Evolutionary conservation across 1,140 invertebrate genomes (phyloP).

Genomic region (Scaptomyza pallida): DNA sequence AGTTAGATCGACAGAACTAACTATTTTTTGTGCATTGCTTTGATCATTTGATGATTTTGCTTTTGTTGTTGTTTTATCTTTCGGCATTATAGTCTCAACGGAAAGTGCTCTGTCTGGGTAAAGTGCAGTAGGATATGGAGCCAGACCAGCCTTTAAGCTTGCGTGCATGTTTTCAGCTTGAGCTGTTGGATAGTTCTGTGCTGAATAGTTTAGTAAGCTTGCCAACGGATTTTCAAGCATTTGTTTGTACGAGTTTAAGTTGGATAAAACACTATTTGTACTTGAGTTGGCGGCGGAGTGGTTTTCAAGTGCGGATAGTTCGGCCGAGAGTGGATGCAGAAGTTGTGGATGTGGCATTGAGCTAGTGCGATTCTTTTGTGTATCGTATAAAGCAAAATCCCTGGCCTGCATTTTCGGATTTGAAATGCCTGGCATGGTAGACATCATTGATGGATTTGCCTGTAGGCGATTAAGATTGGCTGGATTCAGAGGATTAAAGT

Average conservation of each 20-base stretch:
- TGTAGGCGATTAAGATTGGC: constrained; percentile 26
- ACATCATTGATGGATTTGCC: constrained; percentile 28
- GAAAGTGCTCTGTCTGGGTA: constrained; percentile 9
- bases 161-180: constrained; percentile 11
- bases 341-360: constrained; percentile 9
- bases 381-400: constrained; percentile 36
- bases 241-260: constrained; percentile 38
- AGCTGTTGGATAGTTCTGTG: constrained; percentile 22
- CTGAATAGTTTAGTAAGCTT: constrained; percentile 34
- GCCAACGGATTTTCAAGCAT: constrained; percentile 38
- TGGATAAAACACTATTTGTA: constrained; percentile 29
- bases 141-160: constrained; percentile 5
- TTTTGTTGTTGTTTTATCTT: constrained; percentile 14
- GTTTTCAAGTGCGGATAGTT: constrained; percentile 16
- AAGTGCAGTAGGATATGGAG: neutral
- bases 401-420: constrained; percentile 15
- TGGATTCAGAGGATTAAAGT: constrained; percentile 16
- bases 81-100: constrained; percentile 12
- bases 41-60: constrained; percentile 12
- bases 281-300: constrained; percentile 4
- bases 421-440: constrained; percentile 26
- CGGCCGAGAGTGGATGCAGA: constrained; percentile 16
- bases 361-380: constrained; percentile 18
- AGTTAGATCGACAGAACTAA: constrained; percentile 31
- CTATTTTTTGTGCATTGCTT: constrained; percentile 4